Conservation (phyloP, 2,888 invertebrate species). For the Macrosiphum euphorbiae region DNA sequence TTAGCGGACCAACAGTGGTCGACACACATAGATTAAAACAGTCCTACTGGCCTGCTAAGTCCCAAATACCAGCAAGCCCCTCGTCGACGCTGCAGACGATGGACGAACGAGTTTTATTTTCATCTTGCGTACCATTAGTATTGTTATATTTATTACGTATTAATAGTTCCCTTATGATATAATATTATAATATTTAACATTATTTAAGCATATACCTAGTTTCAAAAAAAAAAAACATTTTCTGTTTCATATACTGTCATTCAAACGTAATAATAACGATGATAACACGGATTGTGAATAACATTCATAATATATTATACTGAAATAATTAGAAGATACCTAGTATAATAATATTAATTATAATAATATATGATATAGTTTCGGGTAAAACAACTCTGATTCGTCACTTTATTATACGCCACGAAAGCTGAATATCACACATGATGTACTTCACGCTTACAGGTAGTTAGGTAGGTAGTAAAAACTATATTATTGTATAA, state of each 20-base stretch:
- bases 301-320: background rate
- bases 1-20: conserved; percentile 80
- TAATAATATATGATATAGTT: background rate
- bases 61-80: conserved; percentile 75
- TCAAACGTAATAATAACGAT: too few relatives aligned
- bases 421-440: background rate
- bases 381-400: background rate
- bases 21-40: conserved; percentile 70
- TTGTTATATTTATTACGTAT: background rate
- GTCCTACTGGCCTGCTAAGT: conserved; percentile 89
- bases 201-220: background rate
- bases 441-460: background rate
- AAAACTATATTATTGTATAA: background rate
- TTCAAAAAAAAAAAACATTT: background rate
- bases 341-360: background rate
- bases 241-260: background rate
- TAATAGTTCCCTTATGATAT: background rate
- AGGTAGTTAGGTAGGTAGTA: too few relatives aligned
- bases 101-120: background rate
- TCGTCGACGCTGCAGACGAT: background rate
- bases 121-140: background rate
- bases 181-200: background rate
- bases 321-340: background rate
- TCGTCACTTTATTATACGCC: too few relatives aligned
- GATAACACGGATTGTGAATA: background rate